These are phyloP conservation scores for Dermatophagoides farinae DNA, from an alignment of 1,140 invertebrate species.

Conservation along the genomic window DNA sequence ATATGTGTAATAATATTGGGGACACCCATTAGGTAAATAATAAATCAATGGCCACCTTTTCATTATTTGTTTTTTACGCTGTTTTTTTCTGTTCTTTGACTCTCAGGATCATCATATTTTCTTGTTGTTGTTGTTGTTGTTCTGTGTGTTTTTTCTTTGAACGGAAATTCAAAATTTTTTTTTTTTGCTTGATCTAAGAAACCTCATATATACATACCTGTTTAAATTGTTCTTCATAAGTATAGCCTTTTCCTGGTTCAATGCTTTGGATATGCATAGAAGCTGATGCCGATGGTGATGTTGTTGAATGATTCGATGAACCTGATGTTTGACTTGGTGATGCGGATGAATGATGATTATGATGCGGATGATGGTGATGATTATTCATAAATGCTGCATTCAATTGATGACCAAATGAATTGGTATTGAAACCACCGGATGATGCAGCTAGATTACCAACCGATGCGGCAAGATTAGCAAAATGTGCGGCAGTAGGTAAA, in stretches of 20 bases:
- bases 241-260: conserved; percentile 17
- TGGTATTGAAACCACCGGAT: not conserved
- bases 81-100: no score
- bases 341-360: conserved; percentile 4
- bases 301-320: conserved; percentile 7
- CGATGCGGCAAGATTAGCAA: not conserved
- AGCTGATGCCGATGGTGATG: not conserved
- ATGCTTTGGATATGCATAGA: conserved; percentile 3
- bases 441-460: not conserved
- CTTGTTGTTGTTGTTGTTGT: no score
- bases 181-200: no score
- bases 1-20: not conserved
- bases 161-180: no score
- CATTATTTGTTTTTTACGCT: no score
- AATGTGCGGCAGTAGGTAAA: conserved; percentile 2
- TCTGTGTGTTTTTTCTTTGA: no score
- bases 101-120: no score
- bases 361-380: conserved; percentile 7
- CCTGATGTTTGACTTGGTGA: conserved; percentile 8
- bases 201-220: conserved; percentile 13
- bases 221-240: conserved; percentile 21
- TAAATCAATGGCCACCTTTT: no score
- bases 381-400: not conserved
- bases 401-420: not conserved
- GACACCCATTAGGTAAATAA: no score